Evolutionary conservation across 1,140 invertebrate genomes (phyloP), one percentile per base, ranked within the genome.

Genomic region (Lutraria rhynchaena): DNA sequence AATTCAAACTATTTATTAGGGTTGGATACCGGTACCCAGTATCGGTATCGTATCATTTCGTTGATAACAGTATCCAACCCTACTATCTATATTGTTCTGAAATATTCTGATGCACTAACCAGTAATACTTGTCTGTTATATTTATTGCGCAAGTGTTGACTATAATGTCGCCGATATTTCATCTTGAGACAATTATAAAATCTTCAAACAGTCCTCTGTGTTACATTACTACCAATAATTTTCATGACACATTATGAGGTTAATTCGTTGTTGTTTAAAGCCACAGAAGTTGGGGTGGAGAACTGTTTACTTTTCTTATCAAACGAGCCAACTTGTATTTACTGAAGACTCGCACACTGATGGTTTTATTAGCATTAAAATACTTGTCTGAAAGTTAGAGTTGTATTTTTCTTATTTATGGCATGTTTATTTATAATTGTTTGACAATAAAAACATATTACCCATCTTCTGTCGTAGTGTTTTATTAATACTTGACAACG

Each of bases 401-500:
- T 67, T 67, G 63, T 41, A 31, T 67, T 67, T 29, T 67, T 49
- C 41, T 67, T 67, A 67, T 67, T 67, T 67, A 49, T 51, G 22
- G 33, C 35, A 46, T 19, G 5, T 49, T 51, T 19, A 46, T 67
- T 49, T 51, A 67, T 67, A 67, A 67, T 67, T 67, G 31, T 11
- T 29, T 15, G 41, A n/a, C n/a, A 7, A 46, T 67, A 67, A 65
- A 46, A 29, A n/a, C 13, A 9, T 11, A 46, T 29, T 29, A 49
- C 22, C 27, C 31, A 15, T 46, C 24, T 24, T 31, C 44, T 46
- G 35, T 67, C 22, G 2, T 13, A 49, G 19, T 51, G 63, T 67
- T 67, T 67, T 67, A 67, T 67, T 46, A 41, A 27, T 67, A 46
- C 63, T 67, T 67, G 63, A 49, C 17, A 29, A 15, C 5, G 5